A percentile compares a stretch with the other conserved stretches of the same genome.
Conservation (phyloP, 1,140 invertebrate species). For the Himalopsyche phryganea region DNA sequence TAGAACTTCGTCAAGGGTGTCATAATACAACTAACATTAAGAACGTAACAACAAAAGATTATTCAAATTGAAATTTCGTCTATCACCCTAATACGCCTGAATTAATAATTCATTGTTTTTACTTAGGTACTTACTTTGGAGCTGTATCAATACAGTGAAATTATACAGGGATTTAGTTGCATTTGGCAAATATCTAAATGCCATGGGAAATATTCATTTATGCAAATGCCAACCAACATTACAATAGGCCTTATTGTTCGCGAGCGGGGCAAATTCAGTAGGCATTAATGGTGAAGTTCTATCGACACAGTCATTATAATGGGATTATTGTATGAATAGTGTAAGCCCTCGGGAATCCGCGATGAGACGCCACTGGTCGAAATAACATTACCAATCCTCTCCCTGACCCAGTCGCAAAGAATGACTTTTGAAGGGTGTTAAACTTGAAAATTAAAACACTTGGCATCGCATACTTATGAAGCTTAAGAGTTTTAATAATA, state of each 20-base stretch:
- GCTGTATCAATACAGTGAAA: not conserved
- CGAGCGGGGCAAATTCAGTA: not conserved
- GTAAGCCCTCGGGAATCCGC: not conserved
- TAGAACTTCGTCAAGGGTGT: too few species aligned
- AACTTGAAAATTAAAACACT: too few species aligned
- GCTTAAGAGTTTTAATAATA: too few species aligned
- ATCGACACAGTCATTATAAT: slow-evolving; percentile 31
- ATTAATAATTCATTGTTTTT: too few species aligned
- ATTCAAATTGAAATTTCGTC: too few species aligned
- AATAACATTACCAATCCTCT: not conserved
- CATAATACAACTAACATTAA: too few species aligned
- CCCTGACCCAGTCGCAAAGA: not conserved
- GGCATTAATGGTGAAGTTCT: slow-evolving; percentile 3
- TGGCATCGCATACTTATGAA: too few species aligned
- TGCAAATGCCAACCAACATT: slow-evolving; percentile 4
- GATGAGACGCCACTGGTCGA: not conserved
- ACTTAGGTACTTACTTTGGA: not conserved
- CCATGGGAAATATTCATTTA: not conserved
- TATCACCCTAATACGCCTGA: too few species aligned
- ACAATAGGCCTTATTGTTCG: slow-evolving; percentile 10
- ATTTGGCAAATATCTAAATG: too few species aligned
- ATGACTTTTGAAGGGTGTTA: too few species aligned
- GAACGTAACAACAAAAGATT: too few species aligned
- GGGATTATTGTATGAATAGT: slow-evolving; percentile 26
- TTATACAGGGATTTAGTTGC: not conserved